A percentile compares a stretch with the other conserved stretches of the same genome.
Conservation (phyloP, 2,888 invertebrate species). For the Hipparchia semele region DNA sequence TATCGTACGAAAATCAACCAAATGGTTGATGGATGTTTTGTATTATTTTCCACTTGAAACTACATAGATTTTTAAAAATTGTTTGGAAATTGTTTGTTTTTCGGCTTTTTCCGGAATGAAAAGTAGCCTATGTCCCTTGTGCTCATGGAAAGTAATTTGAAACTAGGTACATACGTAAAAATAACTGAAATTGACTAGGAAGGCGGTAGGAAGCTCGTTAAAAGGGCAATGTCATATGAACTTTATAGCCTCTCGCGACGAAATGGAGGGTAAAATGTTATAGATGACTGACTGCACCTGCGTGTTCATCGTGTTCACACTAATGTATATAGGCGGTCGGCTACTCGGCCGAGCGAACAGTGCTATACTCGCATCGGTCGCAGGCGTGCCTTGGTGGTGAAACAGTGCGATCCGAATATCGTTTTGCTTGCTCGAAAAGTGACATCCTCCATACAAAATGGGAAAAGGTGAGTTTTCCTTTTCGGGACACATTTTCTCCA, state of each 20-base stretch:
- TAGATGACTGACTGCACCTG: neutral
- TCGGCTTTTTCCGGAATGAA: too few relatives aligned
- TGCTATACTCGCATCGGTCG: conserved; percentile 24
- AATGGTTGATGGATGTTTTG: too few relatives aligned
- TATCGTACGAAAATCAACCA: too few relatives aligned
- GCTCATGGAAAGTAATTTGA: too few relatives aligned
- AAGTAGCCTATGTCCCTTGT: too few relatives aligned
- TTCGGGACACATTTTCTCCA: neutral
- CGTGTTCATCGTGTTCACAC: neutral
- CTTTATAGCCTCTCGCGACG: neutral
- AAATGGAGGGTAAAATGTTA: conserved; percentile 22
- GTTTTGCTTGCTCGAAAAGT: conserved; percentile 7
- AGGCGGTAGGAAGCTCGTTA: neutral
- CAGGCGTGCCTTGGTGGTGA: conserved; percentile 26
- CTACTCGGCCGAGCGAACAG: conserved; percentile 31
- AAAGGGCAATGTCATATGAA: neutral
- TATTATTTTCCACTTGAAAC: too few relatives aligned
- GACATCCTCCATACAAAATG: conserved; percentile 26
- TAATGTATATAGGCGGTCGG: conserved; percentile 34
- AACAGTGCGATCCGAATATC: conserved; percentile 22
- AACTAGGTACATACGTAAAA: too few relatives aligned
- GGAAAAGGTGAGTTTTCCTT: conserved; percentile 34
- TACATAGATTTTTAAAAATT: too few relatives aligned
- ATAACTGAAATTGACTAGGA: too few relatives aligned
- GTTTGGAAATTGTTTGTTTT: too few relatives aligned